Base-by-base conservation (phyloP, 1,140 invertebrate species). In the Aphidius gifuensis region DNA sequence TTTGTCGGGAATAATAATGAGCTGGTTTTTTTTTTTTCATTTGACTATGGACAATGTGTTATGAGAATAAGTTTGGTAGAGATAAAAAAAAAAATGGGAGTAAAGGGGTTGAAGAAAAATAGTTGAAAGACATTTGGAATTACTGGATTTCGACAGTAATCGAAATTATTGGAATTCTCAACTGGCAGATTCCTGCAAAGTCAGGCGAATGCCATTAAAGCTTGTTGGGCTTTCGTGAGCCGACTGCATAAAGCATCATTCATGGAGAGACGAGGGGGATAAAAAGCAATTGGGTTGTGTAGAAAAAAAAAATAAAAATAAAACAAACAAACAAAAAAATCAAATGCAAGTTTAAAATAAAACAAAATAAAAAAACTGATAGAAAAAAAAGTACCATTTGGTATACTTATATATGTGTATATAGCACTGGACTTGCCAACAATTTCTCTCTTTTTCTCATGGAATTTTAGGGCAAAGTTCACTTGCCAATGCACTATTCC, bases 161-260 rank as follows among this genome's bases (percentile, higher is more conserved):
- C 65, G 64, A 74, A 74, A 76, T 76, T 70, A 67, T 58, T 64
- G 49, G 58, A 65, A 74, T 74, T 74, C 68, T 49, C 65, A 51
- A 65, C 68, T 66, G 61, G 56, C 58, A 59, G 64, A 61, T 70
- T 69, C 61, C 59, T 16, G 62, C 54, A 32, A 11, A 53, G 32
- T 44, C n/a, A 39, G 53, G 55, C 23, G 64, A 62, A 57, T 56
- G 50, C 47, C 55, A 62, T 66, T 67, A 64, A 66, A 59, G 65
- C 58, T 53, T 7, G 60, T 57, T 43, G 58, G 9, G 53, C 47
- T 59, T 59, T 51, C n/a, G 39, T 38, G 16, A 42, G 6, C 45
- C 4, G 42, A 48, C 5, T 60, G 59, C 49, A 60, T 45, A 53
- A 46, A 53, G 42, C 40, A 60, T 50, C 48, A 32, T n/a, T 16